Evolutionary conservation across 1,140 invertebrate species (phyloP).

Genomic region (Neuroterus valhalla): DNA sequence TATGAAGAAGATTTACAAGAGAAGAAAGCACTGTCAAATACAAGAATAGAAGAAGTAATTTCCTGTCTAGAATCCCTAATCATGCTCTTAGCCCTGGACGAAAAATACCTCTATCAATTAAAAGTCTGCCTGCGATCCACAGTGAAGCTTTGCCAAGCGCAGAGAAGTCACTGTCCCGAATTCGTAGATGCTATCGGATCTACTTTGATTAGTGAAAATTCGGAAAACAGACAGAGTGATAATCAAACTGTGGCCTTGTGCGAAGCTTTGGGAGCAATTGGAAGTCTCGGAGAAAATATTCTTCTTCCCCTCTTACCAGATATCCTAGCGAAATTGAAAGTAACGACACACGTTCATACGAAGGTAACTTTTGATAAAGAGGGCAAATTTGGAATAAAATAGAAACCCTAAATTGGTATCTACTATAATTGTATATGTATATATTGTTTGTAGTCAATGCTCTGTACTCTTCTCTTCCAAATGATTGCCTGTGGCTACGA

Average conservation of each 20-base stretch:
- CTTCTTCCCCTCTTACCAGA: conserved; percentile 77
- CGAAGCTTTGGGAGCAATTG: conserved; percentile 85
- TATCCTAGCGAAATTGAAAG: conserved; percentile 76
- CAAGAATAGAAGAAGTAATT: conserved; percentile 79
- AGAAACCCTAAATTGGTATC: conserved; percentile 6
- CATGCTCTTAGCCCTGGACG: conserved; percentile 77
- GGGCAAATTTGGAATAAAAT: not conserved
- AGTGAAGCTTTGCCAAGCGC: conserved; percentile 80
- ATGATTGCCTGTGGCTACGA: conserved; percentile 80
- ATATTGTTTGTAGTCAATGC: conserved; percentile 75
- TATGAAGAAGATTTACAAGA: conserved; percentile 81
- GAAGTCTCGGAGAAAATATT: conserved; percentile 78
- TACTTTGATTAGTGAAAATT: conserved; percentile 71
- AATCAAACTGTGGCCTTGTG: conserved; percentile 74
- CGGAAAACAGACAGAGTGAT: conserved; percentile 61
- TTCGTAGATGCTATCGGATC: conserved; percentile 81
- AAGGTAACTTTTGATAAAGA: conserved; percentile 57
- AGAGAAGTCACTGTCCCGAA: conserved; percentile 77
- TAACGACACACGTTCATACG: conserved; percentile 65
- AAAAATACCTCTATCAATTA: conserved; percentile 77
- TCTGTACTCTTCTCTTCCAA: conserved; percentile 90
- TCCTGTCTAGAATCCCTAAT: conserved; percentile 83
- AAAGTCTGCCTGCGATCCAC: conserved; percentile 81
- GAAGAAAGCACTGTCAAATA: conserved; percentile 51
- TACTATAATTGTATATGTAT: too few species aligned